Evolutionary conservation across 2,888 invertebrate species (phyloP), one percentile per base, ranked within the genome.

Genomic region (Troides helena): DNA sequence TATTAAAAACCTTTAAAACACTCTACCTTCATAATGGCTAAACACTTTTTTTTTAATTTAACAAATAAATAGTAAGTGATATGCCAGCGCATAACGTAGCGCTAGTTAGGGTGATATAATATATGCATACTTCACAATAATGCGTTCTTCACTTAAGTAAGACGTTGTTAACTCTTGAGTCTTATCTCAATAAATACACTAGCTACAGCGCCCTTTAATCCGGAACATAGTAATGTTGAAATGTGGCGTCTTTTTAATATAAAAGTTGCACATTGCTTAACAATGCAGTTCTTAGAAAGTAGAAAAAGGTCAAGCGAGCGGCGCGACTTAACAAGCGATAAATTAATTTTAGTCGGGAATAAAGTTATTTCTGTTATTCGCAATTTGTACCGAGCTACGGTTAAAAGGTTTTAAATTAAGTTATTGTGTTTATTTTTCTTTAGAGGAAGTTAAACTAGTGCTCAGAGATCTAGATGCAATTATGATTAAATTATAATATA

Each of bases 311-410:
- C 69, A 60, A 60, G 63, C 30, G 30, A 57, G 57, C 65, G 50
- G 65, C 62, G 57, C 25, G 36, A 57, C 17, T 62, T 69, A 65
- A 68, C 64, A 68, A 68, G 68, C 64, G 10, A 12, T 62, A 58
- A 65, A 62, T 43, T 10, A 69, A 69, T 69, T 65, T 65, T 61
- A 65, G 65, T 50, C 43, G 56, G 43, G 56, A 61, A 61, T 65
- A 65, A 69, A 69, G 58, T 65, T 65, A 65, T 65, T 65, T 61
- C 57, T 69, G 43, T 57, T 69, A 62, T 69, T 65, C 36, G 61
- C 18, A 69, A 61, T 61, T 65, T 30, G 62, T 50, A 58, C 17
- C 36, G 10, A 8, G 25, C 50, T 50, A 59, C 36, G 50, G 58
- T 62, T 14, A 58, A 63, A 36, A 68, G 58, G 59, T 63, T 59